Percentiles rank a stretch among this genome's conserved stretches.
Evolutionary conservation across 2,888 invertebrate genomes (phyloP).

Genomic region (Tillus elongatus): DNA sequence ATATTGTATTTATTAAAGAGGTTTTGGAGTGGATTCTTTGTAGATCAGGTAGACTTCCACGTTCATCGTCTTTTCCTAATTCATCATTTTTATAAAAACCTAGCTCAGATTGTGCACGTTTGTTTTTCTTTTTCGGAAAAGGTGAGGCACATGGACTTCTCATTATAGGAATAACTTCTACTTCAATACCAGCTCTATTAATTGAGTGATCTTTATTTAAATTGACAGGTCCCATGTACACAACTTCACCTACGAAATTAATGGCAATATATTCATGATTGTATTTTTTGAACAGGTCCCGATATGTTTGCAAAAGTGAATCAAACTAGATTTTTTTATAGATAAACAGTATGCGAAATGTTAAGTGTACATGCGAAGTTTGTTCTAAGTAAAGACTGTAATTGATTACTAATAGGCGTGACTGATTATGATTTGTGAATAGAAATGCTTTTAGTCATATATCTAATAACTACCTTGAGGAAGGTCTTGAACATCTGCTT

Average conservation of each 20-base stretch:
- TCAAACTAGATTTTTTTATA: conserved; percentile 10
- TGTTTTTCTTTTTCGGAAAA: conserved; percentile 28
- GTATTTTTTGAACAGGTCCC: conserved; percentile 27
- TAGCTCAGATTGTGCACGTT: conserved; percentile 36
- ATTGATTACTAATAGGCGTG: too few species aligned
- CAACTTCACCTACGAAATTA: conserved; percentile 40
- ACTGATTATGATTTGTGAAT: too few species aligned
- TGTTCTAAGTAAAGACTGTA: too few species aligned
- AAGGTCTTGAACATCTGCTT: conserved; percentile 40
- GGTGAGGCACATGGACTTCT: conserved; percentile 40
- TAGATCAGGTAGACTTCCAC: conserved; percentile 37
- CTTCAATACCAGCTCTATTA: conserved; percentile 48
- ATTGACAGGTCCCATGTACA: conserved; percentile 42
- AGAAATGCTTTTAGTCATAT: too few species aligned
- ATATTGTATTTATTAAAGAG: conserved; percentile 31
- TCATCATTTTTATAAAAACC: conserved; percentile 30
- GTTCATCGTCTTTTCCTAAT: conserved; percentile 28
- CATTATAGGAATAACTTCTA: conserved; percentile 42
- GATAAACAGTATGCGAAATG: too few species aligned
- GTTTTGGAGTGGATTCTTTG: conserved; percentile 24
- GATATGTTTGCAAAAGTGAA: conserved; percentile 37
- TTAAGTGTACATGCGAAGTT: too few species aligned
- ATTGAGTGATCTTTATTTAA: conserved; percentile 47
- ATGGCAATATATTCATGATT: conserved; percentile 2
- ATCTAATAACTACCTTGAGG: conserved; percentile 43